Evolutionary conservation across 1,140 invertebrate genomes (phyloP), one percentile per base, ranked within the genome.

Genomic region (Zophobas morio): DNA sequence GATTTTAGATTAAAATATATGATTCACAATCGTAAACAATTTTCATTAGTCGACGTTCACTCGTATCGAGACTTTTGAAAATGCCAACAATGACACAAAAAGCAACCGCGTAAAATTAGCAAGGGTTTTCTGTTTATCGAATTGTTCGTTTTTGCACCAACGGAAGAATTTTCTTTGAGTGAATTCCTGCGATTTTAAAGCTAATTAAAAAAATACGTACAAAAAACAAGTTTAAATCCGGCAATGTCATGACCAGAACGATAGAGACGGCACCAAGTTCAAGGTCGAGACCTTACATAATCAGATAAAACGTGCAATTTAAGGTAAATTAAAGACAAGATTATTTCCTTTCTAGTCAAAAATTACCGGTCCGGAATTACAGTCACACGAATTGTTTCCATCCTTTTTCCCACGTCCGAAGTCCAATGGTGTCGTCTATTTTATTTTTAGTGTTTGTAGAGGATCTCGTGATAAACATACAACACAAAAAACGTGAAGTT

Each of bases 271-370:
- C 37, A 1, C 71, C 71, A 73, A 56, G 71, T 73, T 73, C 71
- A 73, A 73, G 71, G 71, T 53, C 32, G 32, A 6, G 47, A 42
- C 8, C 53, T 72, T 51, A 72, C 63, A 37, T 70, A 70, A 70
- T 70, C 49, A 20, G 49, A 51, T 51, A 51, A 51, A 51, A 51
- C 49, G 6, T 63, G 57, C 57, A 63, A 63, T 51, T 51, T 51
- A 20, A 20, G 49, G n/a, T 63, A 40, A 57, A 57, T 66, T 66
- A 66, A 66, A 66, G 37, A 66, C n/a, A 42, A 42, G 60, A 66
- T 66, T 66, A 66, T 66, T 66, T 66, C 60, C 60, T 40, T 39
- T 40, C 60, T 37, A 46, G 60, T 37, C 60, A 40, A 66, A 66
- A 60, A 60, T 60, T 37, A 8, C n/a, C 49, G 49, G 3, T 51